Conservation (phyloP, 2,113 vertebrate genomes). For the Hippolais icterina region DNA sequence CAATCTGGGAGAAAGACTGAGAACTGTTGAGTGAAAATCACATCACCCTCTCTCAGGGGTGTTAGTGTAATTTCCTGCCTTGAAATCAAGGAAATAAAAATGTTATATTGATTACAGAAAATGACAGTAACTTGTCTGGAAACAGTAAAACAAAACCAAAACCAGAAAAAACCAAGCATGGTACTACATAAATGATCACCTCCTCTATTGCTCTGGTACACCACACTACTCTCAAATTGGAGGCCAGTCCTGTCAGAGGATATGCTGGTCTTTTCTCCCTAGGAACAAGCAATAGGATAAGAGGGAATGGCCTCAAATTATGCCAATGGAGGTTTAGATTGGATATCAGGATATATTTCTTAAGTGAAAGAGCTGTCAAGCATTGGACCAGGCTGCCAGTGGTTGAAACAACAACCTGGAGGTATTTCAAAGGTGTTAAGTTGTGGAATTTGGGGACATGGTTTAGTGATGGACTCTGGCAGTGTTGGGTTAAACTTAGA, state of each 20-base stretch:
- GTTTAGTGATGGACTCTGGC: background rate
- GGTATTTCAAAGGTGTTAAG: background rate
- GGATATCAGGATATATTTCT: background rate
- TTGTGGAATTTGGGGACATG: background rate
- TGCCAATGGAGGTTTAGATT: background rate
- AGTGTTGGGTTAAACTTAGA: background rate
- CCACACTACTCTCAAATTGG: background rate
- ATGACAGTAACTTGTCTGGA: background rate
- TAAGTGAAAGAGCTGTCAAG: background rate
- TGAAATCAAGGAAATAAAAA: background rate
- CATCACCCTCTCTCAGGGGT: background rate
- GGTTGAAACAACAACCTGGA: background rate
- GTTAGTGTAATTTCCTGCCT: background rate
- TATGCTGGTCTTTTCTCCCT: fast-evolving
- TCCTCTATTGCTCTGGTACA: background rate
- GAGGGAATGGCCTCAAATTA: background rate
- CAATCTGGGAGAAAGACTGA: background rate
- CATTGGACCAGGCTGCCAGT: background rate
- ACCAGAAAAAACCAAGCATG: background rate
- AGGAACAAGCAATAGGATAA: background rate
- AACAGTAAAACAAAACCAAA: background rate
- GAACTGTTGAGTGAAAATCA: background rate
- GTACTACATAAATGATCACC: background rate
- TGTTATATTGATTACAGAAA: background rate
- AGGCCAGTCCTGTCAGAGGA: background rate